These are phyloP conservation scores for Platypus cylindrus DNA, from an alignment of 2,888 invertebrate genomes.

Conservation along the genomic window DNA sequence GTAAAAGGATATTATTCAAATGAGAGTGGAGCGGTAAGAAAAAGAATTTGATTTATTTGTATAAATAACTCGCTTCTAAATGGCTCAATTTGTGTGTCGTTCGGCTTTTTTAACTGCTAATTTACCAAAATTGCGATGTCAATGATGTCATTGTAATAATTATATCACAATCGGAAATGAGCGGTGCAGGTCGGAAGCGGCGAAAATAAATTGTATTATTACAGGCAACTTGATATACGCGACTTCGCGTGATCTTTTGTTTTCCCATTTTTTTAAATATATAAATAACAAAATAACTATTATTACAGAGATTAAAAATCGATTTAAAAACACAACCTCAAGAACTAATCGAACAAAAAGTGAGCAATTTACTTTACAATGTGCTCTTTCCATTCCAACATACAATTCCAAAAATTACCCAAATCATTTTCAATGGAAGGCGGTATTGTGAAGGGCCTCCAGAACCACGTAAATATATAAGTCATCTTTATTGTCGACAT, in stretches of 20 bases:
- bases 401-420: constrained; percentile 25
- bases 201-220: no score
- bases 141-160: no score
- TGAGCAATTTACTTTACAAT: constrained; percentile 16
- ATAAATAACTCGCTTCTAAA: no score
- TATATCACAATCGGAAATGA: no score
- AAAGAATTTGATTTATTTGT: no score
- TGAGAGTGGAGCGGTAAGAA: constrained; percentile 17
- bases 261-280: no score
- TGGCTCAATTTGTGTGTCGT: no score
- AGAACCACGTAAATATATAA: constrained; percentile 21
- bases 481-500: constrained; percentile 1
- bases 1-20: constrained; percentile 16
- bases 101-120: no score
- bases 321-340: constrained; percentile 17
- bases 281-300: constrained; percentile 3
- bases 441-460: constrained; percentile 24
- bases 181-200: no score
- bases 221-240: no score
- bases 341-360: constrained; percentile 14
- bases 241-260: no score
- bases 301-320: constrained; percentile 21
- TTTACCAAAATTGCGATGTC: no score
- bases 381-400: constrained; percentile 23
- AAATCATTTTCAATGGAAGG: constrained; percentile 22